phyloP scores from a whole-genome alignment of 1,140 invertebrate species.

The Berghia stephanieae region DNA sequence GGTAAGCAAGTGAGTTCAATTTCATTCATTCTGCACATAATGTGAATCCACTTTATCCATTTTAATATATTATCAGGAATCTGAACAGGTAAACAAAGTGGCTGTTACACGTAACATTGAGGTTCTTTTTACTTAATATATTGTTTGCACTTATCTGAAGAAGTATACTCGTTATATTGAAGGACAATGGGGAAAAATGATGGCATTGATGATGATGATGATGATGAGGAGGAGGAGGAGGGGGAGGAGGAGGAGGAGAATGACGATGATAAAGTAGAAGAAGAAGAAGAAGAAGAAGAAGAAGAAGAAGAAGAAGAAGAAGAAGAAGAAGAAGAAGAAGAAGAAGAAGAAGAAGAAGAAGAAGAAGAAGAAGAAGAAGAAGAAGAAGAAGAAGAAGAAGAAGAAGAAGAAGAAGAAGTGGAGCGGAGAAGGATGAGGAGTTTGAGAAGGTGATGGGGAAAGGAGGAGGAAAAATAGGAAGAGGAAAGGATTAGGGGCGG shows the following conservation, averaged over 20 bases:
- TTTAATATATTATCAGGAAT: too few relatives aligned
- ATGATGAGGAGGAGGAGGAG: not conserved
- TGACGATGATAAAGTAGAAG: conserved; percentile 7
- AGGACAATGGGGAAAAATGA: too few relatives aligned
- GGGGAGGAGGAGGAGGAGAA: not conserved
- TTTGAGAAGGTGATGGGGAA: not conserved
- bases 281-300: conserved; percentile 2
- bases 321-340: not conserved
- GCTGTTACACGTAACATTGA: too few relatives aligned
- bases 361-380: conserved; percentile 13
- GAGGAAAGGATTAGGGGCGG: not conserved
- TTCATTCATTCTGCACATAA: too few relatives aligned
- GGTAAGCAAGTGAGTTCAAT: too few relatives aligned
- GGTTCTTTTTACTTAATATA: too few relatives aligned
- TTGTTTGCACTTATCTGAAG: too few relatives aligned
- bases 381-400: conserved; percentile 19
- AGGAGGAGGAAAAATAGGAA: not conserved
- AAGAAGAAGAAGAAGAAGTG: not conserved
- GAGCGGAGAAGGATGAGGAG: not conserved
- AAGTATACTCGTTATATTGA: too few relatives aligned
- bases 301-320: not conserved
- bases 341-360: not conserved
- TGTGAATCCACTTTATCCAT: too few relatives aligned
- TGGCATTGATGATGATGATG: not conserved
- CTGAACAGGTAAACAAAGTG: too few relatives aligned